Evolutionary conservation across 2,888 invertebrate species (phyloP).

Genomic region (Cephus pygmeus): DNA sequence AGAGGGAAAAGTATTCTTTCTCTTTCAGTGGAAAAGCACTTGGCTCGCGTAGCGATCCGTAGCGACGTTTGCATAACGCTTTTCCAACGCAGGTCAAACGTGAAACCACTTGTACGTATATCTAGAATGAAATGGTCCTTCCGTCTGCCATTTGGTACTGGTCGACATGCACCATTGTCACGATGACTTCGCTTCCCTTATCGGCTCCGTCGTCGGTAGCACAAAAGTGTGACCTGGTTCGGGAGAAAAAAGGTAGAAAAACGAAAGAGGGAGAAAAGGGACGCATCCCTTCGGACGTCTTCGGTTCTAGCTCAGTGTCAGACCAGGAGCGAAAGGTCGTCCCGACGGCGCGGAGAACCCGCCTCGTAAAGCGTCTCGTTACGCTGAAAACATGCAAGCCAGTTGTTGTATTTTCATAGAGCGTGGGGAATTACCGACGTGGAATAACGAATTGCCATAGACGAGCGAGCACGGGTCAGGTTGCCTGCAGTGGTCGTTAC

Average conservation of each 20-base stretch:
- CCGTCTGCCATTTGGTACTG: not conserved
- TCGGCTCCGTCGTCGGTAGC: not conserved
- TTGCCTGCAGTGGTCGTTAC: not conserved
- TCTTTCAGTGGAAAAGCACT: not conserved
- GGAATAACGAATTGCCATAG: conserved; percentile 25
- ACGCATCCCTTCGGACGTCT: not conserved
- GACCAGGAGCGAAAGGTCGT: not conserved
- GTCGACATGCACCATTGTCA: not conserved
- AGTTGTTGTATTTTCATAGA: conserved; percentile 12
- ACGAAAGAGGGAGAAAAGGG: not conserved
- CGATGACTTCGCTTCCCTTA: not conserved
- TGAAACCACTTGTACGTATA: not conserved
- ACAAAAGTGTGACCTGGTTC: not conserved
- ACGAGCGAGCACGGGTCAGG: conserved; percentile 11
- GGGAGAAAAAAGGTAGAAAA: not conserved
- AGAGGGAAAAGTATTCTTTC: not conserved
- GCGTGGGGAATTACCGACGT: conserved; percentile 15
- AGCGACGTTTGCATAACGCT: not conserved
- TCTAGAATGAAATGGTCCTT: not conserved
- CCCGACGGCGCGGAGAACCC: conserved; percentile 8
- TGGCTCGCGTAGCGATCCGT: not conserved
- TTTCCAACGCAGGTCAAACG: not conserved
- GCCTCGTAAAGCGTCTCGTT: conserved; percentile 31
- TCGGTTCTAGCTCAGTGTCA: not conserved
- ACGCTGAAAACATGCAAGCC: conserved; percentile 24